Percentiles rank a stretch among this genome's conserved stretches.
phyloP scores from a whole-genome alignment of 1,140 invertebrate genomes.

The Drosophila sproati region DNA sequence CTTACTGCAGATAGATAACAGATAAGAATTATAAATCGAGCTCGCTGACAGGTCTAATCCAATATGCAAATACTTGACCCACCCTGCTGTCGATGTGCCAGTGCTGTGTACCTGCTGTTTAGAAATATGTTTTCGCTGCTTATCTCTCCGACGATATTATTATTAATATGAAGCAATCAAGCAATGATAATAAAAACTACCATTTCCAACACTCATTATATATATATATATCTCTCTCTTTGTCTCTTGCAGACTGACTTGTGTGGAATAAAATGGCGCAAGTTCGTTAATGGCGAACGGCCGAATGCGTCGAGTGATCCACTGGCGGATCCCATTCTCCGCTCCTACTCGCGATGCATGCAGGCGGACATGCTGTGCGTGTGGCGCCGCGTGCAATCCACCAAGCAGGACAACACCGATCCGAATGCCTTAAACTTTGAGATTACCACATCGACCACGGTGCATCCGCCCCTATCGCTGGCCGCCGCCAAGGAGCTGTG shows the following conservation, averaged over 20 bases:
- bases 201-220: background rate
- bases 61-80: conserved; percentile 9
- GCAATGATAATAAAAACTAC: conserved; percentile 17
- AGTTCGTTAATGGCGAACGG: conserved; percentile 91
- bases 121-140: too few species aligned
- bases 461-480: conserved; percentile 89
- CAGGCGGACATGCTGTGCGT: conserved; percentile 97
- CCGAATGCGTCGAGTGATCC: conserved; percentile 88
- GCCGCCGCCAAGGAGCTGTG: conserved; percentile 96
- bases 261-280: conserved; percentile 99
- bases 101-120: too few species aligned
- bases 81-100: conserved; percentile 2
- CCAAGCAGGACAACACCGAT: conserved; percentile 84
- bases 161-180: conserved; percentile 5
- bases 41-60: too few species aligned
- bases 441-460: conserved; percentile 83
- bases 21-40: too few species aligned
- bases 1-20: too few species aligned
- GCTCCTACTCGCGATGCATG: conserved; percentile 96
- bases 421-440: conserved; percentile 81
- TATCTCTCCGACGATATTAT: background rate
- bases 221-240: background rate
- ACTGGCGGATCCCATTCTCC: conserved; percentile 96
- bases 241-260: conserved; percentile 93
- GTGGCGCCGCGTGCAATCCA: conserved; percentile 93